Conservation (phyloP, 2,888 invertebrate genomes). For the Monoplex corrugatus region DNA sequence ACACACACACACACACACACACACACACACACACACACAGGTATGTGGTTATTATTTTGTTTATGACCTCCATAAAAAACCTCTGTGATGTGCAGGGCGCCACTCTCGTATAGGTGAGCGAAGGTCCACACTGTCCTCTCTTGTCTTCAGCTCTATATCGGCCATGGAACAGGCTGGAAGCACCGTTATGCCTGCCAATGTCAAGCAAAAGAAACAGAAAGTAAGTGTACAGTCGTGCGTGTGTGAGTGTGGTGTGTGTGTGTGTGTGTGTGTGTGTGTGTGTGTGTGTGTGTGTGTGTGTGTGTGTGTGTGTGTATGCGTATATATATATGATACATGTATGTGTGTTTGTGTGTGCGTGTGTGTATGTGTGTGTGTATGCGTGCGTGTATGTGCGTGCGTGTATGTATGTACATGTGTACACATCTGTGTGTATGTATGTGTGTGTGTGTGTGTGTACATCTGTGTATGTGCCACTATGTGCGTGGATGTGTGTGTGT, state of each 20-base stretch:
- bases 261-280: background rate
- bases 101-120: slow-evolving; percentile 56
- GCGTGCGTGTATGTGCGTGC: background rate
- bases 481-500: background rate
- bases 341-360: background rate
- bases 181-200: slow-evolving; percentile 67
- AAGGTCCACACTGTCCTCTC: slow-evolving; percentile 72
- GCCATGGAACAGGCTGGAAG: slow-evolving; percentile 71
- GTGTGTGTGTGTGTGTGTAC: background rate
- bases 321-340: background rate
- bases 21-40: background rate
- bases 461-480: background rate
- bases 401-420: background rate
- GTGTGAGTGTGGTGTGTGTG: background rate
- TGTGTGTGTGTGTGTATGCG: background rate
- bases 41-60: too few species aligned
- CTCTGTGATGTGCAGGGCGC: slow-evolving; percentile 43
- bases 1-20: background rate
- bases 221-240: slow-evolving; percentile 50
- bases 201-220: slow-evolving; percentile 71
- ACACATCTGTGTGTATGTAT: background rate
- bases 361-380: background rate
- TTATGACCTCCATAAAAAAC: too few species aligned
- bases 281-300: background rate
- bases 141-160: slow-evolving; percentile 72